phyloP scores from a whole-genome alignment of 2,888 invertebrate genomes.

The Trypoxylon attenuatum region DNA sequence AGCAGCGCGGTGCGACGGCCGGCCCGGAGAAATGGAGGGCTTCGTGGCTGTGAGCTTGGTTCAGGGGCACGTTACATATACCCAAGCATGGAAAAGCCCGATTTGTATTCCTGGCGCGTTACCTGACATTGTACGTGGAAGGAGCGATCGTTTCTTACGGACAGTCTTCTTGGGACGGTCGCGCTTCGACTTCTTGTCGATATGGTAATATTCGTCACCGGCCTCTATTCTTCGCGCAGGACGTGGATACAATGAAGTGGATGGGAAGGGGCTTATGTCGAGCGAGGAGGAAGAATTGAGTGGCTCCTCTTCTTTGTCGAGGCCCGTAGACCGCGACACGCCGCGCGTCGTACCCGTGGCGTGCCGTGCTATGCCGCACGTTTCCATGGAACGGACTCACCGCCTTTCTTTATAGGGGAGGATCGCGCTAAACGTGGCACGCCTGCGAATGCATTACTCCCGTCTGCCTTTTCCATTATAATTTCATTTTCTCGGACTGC shows the following conservation, averaged over 20 bases:
- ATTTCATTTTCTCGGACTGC: not conserved
- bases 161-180: constrained; percentile 5
- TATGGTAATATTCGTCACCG: constrained; percentile 3
- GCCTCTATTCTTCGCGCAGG: not conserved
- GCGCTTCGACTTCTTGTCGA: not conserved
- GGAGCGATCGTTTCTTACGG: constrained; percentile 54
- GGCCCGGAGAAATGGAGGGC: constrained; percentile 63
- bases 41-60: constrained; percentile 46
- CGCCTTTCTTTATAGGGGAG: not conserved
- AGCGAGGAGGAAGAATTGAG: not conserved
- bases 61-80: constrained; percentile 41
- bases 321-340: no score
- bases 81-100: constrained; percentile 54
- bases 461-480: not conserved
- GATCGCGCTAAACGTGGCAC: not conserved
- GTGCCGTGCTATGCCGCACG: not conserved
- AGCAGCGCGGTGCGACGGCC: no score
- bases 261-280: not conserved
- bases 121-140: constrained; percentile 59
- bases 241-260: not conserved
- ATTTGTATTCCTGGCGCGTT: constrained; percentile 67
- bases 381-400: not conserved
- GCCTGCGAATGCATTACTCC: not conserved
- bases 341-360: not conserved
- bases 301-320: no score